Evolutionary conservation across 1,140 invertebrate genomes (phyloP), one percentile per base, ranked within the genome.

Genomic region (Drosophila ogumai): DNA sequence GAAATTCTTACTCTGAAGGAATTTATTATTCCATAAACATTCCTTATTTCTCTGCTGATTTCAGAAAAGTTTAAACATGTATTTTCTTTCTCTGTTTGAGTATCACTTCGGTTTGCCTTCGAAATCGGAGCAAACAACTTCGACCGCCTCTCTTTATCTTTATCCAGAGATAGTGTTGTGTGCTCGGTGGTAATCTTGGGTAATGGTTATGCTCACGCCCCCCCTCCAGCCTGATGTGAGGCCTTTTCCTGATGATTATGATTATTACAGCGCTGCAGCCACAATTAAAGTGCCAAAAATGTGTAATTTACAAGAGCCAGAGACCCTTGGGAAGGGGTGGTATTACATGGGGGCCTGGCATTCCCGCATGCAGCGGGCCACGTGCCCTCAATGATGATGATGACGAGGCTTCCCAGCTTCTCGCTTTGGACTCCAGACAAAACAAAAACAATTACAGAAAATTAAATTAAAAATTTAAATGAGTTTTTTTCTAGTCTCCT

Each of bases 381-480:
- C 81, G 76, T 84, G 81, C 76, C 81, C 12, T 25, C 49, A 46
- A 25, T 65, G 56, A 41, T 41, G 44, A 41, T 49, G 43, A 59
- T 54, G 55, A 25, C 41, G 13, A 43, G 17, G 31, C 32, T 58
- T 54, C 0, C 50, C 50, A 36, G 17, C 32, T 17, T 13, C 36
- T 13, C 15, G 17, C 19, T 15, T 55, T n/a, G 1, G 28, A 17
- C 28, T 25, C 22, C 25, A 13, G 46, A 25, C 34, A 2, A 56
- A 44, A 31, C 38, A 44, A 55, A 31, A 55, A 31, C 22, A 78
- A 65, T 73, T 74, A 75, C 50, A 74, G 32, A 74, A 74, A 80
- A 81, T 81, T 77, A 75, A 90, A 85, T 81, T 82, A 85, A 79
- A 82, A 85, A 82, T 82, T 55, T 66, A 87, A 87, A 87, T 65